Conservation (phyloP, 2,888 invertebrate species). For the Rhamnusium bicolor region DNA sequence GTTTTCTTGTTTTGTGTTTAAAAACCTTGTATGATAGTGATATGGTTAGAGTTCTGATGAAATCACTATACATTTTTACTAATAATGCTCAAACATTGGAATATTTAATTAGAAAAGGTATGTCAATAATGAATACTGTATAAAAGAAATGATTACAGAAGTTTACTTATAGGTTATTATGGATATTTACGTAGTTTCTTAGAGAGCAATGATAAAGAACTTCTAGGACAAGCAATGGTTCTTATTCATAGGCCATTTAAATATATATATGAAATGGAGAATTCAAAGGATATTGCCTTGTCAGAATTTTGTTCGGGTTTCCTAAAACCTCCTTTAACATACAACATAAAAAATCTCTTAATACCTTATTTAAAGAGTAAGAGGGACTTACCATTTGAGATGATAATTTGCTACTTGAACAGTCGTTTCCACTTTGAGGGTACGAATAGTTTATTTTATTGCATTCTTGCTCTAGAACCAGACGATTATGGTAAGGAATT, state of each 20-base stretch:
- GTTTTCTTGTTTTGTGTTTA: conserved; percentile 65
- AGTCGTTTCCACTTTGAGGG: conserved; percentile 68
- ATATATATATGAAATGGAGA: conserved; percentile 71
- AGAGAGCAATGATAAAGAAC: conserved; percentile 79
- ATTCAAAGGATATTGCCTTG: conserved; percentile 72
- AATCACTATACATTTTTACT: conserved; percentile 86
- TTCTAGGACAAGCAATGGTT: conserved; percentile 78
- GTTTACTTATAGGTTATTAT: conserved; percentile 78
- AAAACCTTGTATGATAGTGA: conserved; percentile 57
- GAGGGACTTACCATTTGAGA: conserved; percentile 68
- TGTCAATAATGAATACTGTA: no score
- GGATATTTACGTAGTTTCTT: conserved; percentile 80
- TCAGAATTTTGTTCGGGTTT: conserved; percentile 79
- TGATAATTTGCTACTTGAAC: conserved; percentile 68
- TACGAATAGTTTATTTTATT: conserved; percentile 77
- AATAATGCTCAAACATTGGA: conserved; percentile 71
- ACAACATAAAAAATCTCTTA: conserved; percentile 80
- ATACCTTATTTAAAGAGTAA: conserved; percentile 78
- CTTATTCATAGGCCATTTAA: conserved; percentile 85
- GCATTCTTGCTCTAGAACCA: conserved; percentile 80
- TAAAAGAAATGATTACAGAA: neutral
- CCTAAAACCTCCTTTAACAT: conserved; percentile 78
- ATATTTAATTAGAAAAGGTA: conserved; percentile 76
- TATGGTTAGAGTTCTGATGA: conserved; percentile 80
- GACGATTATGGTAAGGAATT: conserved; percentile 75